Percentiles rank a stretch among this genome's conserved stretches.
These are phyloP conservation scores for Alauda arvensis DNA, from an alignment of 2,797 vertebrate species.

Conservation along the genomic window DNA sequence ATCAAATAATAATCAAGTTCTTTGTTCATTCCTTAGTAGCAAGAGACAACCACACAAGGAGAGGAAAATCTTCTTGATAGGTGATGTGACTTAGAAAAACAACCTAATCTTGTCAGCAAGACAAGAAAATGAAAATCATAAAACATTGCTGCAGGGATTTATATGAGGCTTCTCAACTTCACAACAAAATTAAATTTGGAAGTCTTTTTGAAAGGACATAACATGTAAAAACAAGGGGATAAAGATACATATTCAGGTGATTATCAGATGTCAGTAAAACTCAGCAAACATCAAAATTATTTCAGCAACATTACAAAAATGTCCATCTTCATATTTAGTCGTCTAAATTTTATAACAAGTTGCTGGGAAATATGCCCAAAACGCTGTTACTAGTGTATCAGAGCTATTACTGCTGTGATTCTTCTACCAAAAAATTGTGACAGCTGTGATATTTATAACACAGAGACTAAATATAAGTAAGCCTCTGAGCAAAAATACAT, in stretches of 20 bases:
- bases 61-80: not conserved
- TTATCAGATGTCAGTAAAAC: not conserved
- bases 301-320: not conserved
- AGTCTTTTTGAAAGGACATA: not conserved
- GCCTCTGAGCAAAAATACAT: constrained; percentile 31
- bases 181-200: not conserved
- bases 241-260: not conserved
- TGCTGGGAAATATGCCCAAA: not conserved
- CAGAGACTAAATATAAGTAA: constrained; percentile 19
- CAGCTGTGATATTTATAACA: constrained; percentile 30
- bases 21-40: not conserved
- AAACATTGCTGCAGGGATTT: not conserved
- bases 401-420: constrained; percentile 19
- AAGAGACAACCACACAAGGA: not conserved
- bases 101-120: not conserved
- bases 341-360: not conserved
- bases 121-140: not conserved
- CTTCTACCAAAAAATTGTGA: not conserved
- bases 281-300: not conserved
- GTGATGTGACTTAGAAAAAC: not conserved
- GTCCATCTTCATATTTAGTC: not conserved
- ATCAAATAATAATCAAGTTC: not conserved
- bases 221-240: not conserved
- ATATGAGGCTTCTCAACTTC: not conserved
- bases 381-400: not conserved